A percentile compares a stretch with the other conserved stretches of the same genome.
These are phyloP conservation scores for Mormyrus proboscirostris DNA, from an alignment of 2,797 vertebrate genomes.

Conservation along the genomic window DNA sequence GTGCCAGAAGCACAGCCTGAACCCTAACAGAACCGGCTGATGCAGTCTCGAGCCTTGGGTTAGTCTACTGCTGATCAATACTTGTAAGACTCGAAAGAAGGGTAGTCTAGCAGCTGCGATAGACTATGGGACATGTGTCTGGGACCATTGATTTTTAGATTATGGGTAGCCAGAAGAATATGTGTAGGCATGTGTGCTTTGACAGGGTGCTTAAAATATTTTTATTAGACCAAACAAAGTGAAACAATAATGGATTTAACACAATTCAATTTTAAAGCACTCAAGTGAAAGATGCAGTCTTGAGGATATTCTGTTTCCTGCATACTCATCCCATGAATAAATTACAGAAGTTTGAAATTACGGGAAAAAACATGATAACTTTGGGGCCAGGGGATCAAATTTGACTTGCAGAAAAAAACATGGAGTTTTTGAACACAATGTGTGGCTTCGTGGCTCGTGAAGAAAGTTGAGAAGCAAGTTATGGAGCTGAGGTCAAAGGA, in stretches of 20 bases:
- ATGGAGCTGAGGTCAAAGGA: background rate
- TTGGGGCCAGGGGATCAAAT: background rate
- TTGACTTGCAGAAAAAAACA: background rate
- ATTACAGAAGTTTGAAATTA: background rate
- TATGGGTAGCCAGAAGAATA: background rate
- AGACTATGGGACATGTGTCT: background rate
- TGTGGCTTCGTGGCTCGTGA: background rate
- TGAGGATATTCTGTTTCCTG: background rate
- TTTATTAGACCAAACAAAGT: background rate
- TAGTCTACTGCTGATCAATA: constrained; percentile 4
- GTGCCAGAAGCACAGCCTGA: background rate
- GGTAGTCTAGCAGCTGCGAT: background rate
- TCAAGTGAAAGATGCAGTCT: background rate
- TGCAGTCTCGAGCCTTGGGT: background rate
- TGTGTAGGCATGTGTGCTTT: background rate
- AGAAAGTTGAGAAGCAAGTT: background rate
- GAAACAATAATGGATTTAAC: constrained; percentile 10
- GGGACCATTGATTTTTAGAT: background rate
- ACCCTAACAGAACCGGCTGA: background rate
- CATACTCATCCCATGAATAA: background rate
- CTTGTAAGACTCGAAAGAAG: background rate
- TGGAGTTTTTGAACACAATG: background rate
- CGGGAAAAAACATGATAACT: background rate
- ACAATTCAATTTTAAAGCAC: background rate
- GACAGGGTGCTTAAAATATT: background rate